phyloP scores from a whole-genome alignment of 2,113 vertebrate species.

The Piliocolobus tephrosceles region DNA sequence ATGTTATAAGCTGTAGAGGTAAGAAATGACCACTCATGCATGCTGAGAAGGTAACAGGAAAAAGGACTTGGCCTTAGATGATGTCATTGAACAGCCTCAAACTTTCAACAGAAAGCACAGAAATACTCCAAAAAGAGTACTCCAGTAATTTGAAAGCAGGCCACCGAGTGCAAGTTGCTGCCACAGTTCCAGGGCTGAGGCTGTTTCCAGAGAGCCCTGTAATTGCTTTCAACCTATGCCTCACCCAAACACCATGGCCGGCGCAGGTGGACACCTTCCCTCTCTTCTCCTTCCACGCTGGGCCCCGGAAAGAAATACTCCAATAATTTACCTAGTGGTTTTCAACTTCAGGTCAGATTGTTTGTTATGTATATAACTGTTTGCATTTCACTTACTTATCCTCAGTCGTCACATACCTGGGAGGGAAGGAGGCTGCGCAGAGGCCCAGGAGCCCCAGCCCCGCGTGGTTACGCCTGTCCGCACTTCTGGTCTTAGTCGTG shows the following conservation, averaged over 20 bases:
- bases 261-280: neutral
- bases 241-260: neutral
- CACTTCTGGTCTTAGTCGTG: conserved; percentile 8
- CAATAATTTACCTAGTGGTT: neutral
- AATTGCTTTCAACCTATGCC: conserved; percentile 51
- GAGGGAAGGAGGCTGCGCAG: rapidly evolving
- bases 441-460: neutral
- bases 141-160: neutral
- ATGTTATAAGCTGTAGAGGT: neutral
- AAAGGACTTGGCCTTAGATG: neutral
- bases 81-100: neutral
- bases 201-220: conserved; percentile 44
- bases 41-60: neutral
- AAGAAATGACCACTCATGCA: neutral
- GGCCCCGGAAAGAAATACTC: neutral
- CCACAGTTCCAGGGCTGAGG: conserved; percentile 17
- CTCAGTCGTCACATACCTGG: conserved; percentile 39
- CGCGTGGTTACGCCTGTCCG: rapidly evolving
- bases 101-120: neutral
- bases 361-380: neutral
- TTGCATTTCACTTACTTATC: conserved; percentile 13
- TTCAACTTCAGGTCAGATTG: neutral
- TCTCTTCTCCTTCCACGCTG: neutral
- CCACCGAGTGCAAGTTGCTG: conserved; percentile 70
- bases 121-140: neutral